Evolutionary conservation across 1,140 invertebrate genomes (phyloP).

Genomic region (Vanessa tameamea): DNA sequence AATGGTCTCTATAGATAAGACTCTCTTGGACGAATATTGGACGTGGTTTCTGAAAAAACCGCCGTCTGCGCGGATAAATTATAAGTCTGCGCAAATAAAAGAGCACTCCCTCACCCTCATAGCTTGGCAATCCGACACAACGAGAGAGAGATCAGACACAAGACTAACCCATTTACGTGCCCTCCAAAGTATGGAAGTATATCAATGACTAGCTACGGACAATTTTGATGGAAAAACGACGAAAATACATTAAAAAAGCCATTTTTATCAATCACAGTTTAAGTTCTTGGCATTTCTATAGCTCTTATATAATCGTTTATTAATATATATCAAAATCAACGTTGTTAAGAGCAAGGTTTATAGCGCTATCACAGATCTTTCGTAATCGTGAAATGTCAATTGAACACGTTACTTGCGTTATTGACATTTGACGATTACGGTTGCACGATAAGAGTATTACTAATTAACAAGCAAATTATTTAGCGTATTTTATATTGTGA

Average conservation of each 20-base stretch:
- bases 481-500: background rate
- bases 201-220: too few species aligned
- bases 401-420: constrained; percentile 35
- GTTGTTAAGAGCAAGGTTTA: constrained; percentile 37
- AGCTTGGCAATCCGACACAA: too few species aligned
- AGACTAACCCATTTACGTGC: too few species aligned
- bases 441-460: constrained; percentile 23
- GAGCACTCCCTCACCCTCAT: too few species aligned
- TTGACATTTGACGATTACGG: constrained; percentile 38
- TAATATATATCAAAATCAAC: constrained; percentile 25
- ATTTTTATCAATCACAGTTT: background rate
- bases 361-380: constrained; percentile 35
- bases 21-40: too few species aligned
- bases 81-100: too few species aligned
- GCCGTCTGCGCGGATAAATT: too few species aligned
- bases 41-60: too few species aligned
- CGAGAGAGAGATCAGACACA: too few species aligned
- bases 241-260: background rate
- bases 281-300: background rate
- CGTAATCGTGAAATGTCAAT: constrained; percentile 39
- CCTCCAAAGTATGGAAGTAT: too few species aligned
- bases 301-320: constrained; percentile 5
- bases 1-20: too few species aligned
- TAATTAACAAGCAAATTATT: constrained; percentile 25
- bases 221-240: too few species aligned